Evolutionary conservation across 23 tunicate genomes (phyloP).

Genomic region (Ascidia mentula): DNA sequence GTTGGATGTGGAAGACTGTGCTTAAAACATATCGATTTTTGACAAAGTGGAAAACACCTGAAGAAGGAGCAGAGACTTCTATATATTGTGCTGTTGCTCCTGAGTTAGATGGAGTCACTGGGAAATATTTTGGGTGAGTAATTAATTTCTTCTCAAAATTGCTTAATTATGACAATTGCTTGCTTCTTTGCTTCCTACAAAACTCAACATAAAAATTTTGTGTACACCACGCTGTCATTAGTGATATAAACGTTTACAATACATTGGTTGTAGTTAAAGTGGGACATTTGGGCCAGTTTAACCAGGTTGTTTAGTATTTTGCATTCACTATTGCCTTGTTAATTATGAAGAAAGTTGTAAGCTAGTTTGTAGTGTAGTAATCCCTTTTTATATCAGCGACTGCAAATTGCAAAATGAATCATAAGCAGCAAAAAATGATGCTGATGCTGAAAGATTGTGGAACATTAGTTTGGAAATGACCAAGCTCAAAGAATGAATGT

Average conservation of each 20-base stretch:
- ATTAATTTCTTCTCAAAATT: no score
- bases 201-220: no score
- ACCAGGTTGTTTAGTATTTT: no score
- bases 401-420: constrained; percentile 31
- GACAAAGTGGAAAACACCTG: constrained; percentile 32
- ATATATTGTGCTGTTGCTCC: constrained; percentile 57
- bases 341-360: no score
- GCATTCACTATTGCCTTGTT: no score
- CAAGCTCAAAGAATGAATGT: neutral
- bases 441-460: constrained; percentile 44
- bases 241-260: no score
- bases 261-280: no score
- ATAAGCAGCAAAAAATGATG: constrained; percentile 35
- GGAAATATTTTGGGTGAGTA: constrained; percentile 27
- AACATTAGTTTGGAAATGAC: constrained; percentile 1
- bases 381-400: constrained; percentile 17
- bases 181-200: no score
- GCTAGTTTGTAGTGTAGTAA: neutral
- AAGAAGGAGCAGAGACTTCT: constrained; percentile 45
- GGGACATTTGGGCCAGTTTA: no score
- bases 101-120: constrained; percentile 28
- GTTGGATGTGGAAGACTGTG: neutral
- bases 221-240: no score
- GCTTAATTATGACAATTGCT: no score
- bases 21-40: neutral